These are phyloP conservation scores for Tetramorium alpestre DNA, from an alignment of 1,140 invertebrate species.

Conservation along the genomic window DNA sequence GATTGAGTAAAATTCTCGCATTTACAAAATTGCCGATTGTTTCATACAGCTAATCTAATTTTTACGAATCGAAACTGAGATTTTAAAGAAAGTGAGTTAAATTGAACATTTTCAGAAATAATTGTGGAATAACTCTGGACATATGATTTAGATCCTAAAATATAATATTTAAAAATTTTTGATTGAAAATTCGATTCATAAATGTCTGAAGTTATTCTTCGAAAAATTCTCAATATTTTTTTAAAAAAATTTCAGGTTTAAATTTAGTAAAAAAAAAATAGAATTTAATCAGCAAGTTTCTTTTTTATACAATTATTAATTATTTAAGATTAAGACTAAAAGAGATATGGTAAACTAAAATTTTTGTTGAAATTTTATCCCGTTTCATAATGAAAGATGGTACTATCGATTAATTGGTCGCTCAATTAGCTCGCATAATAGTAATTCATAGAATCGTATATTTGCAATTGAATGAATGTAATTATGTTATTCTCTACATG, in stretches of 20 bases:
- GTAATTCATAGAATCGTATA: constrained; percentile 48
- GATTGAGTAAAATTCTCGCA: constrained; percentile 40
- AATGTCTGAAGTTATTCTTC: neutral
- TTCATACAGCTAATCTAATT: constrained; percentile 14
- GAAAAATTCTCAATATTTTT: neutral
- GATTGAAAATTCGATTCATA: neutral
- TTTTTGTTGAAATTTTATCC: neutral
- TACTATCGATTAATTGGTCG: constrained; percentile 39
- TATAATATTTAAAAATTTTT: neutral
- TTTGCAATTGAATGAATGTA: constrained; percentile 56
- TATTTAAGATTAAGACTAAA: neutral
- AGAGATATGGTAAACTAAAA: neutral
- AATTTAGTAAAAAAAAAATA: no score
- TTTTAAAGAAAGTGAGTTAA: neutral
- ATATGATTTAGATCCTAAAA: neutral
- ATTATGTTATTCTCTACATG: constrained; percentile 47
- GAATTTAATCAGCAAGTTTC: neutral
- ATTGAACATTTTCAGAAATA: neutral
- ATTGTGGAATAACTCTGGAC: neutral
- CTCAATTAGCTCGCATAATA: constrained; percentile 44
- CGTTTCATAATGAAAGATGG: neutral
- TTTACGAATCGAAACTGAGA: neutral
- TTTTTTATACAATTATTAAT: constrained; percentile 19
- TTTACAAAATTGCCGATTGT: constrained; percentile 30
- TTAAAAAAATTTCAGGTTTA: neutral